A percentile compares a stretch with the other conserved stretches of the same genome.
Evolutionary conservation across 1,140 invertebrate genomes (phyloP).

Genomic region (Andricus grossulariae): DNA sequence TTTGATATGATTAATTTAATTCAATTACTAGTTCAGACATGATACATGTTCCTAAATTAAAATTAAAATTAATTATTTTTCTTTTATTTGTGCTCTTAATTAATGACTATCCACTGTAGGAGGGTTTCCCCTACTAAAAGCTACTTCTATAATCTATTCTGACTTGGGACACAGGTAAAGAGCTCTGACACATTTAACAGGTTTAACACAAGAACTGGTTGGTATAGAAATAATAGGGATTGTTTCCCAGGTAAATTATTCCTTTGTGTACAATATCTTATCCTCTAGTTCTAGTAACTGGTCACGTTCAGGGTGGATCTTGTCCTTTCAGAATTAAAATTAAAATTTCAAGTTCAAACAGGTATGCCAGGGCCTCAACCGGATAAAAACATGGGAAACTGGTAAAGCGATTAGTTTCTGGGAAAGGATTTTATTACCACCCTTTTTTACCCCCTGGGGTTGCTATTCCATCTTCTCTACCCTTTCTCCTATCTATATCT

Average conservation of each 20-base stretch:
- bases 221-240: neutral
- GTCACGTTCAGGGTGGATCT: conserved; percentile 10
- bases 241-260: conserved; percentile 7
- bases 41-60: too few relatives aligned
- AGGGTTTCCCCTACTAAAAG: too few relatives aligned
- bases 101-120: too few relatives aligned
- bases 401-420: neutral
- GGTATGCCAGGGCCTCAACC: neutral
- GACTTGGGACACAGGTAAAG: too few relatives aligned
- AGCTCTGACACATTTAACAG: neutral
- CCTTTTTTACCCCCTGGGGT: neutral
- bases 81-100: too few relatives aligned
- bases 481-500: neutral
- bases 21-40: too few relatives aligned
- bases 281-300: neutral
- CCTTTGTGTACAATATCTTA: neutral
- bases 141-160: too few relatives aligned
- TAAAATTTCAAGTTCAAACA: neutral
- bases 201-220: neutral
- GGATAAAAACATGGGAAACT: neutral
- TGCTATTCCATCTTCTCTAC: neutral
- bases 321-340: neutral
- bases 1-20: too few relatives aligned
- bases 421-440: neutral
- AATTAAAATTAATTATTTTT: too few relatives aligned